These are phyloP conservation scores for Philotrypesis tridentata DNA, from an alignment of 1,140 invertebrate species.

Conservation along the genomic window DNA sequence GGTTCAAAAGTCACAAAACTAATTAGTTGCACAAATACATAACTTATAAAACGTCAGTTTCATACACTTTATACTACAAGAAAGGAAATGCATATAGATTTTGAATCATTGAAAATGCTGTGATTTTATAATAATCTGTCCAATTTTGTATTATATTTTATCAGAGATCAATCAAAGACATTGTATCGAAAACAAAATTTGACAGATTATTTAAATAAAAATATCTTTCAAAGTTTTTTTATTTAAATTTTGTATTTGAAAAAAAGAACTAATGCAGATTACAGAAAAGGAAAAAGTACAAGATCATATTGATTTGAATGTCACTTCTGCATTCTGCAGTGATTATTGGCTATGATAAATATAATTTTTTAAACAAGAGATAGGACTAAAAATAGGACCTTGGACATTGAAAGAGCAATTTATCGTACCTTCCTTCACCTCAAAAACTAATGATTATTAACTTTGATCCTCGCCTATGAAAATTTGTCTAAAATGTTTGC, in stretches of 20 bases:
- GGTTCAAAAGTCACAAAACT: constrained; percentile 74
- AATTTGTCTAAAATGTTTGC: constrained; percentile 24
- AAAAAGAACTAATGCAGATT: background rate
- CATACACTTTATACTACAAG: constrained; percentile 31
- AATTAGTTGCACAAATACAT: constrained; percentile 43
- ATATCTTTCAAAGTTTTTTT: background rate
- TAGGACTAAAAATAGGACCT: constrained; percentile 28
- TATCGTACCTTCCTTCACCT: constrained; percentile 45
- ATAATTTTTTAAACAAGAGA: constrained; percentile 31
- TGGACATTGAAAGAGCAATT: constrained; percentile 47
- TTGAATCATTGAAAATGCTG: background rate
- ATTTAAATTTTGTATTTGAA: background rate
- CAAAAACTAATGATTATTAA: constrained; percentile 14
- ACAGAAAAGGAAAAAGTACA: background rate
- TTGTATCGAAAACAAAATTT: background rate
- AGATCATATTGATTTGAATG: background rate
- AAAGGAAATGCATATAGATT: background rate
- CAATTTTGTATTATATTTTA: background rate
- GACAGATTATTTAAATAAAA: background rate
- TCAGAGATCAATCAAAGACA: background rate
- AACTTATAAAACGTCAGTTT: constrained; percentile 39
- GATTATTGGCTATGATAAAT: background rate
- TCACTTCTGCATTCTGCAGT: constrained; percentile 7
- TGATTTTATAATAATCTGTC: constrained; percentile 13
- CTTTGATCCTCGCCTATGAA: constrained; percentile 28